Evolutionary conservation across 2,888 invertebrate genomes (phyloP).

Genomic region (Lasioglossum malachurum): DNA sequence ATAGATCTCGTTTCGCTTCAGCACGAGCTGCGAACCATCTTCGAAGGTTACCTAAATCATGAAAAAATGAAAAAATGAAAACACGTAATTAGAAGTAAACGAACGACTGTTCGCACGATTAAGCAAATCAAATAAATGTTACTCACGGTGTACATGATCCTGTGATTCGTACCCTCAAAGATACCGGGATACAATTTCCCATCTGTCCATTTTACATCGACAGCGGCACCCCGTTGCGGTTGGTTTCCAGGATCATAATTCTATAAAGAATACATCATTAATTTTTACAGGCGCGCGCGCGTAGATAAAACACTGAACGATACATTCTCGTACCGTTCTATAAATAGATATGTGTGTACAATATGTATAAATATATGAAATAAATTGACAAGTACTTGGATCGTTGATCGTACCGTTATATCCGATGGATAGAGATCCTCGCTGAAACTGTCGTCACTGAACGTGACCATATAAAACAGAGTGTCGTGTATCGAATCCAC

Average conservation of each 20-base stretch:
- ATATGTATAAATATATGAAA: no score
- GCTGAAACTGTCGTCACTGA: slow-evolving; percentile 87
- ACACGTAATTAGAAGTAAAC: neutral
- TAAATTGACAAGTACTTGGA: no score
- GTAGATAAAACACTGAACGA: neutral
- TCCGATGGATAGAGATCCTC: slow-evolving; percentile 87
- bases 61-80: neutral
- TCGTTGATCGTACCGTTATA: slow-evolving; percentile 85
- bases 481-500: slow-evolving; percentile 85
- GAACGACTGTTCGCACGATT: neutral
- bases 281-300: neutral
- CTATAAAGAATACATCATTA: slow-evolving; percentile 60
- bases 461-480: slow-evolving; percentile 87
- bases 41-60: slow-evolving; percentile 85
- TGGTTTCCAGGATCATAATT: slow-evolving; percentile 78
- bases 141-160: slow-evolving; percentile 84
- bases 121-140: neutral
- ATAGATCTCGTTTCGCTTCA: slow-evolving; percentile 86
- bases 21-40: slow-evolving; percentile 85
- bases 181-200: slow-evolving; percentile 85
- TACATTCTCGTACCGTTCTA: neutral
- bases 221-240: slow-evolving; percentile 85
- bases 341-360: no score
- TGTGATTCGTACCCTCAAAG: slow-evolving; percentile 84
- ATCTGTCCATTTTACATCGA: slow-evolving; percentile 87